These are phyloP conservation scores for Caenorhabditis angaria DNA, from an alignment of 2,888 invertebrate genomes.

Conservation along the genomic window DNA sequence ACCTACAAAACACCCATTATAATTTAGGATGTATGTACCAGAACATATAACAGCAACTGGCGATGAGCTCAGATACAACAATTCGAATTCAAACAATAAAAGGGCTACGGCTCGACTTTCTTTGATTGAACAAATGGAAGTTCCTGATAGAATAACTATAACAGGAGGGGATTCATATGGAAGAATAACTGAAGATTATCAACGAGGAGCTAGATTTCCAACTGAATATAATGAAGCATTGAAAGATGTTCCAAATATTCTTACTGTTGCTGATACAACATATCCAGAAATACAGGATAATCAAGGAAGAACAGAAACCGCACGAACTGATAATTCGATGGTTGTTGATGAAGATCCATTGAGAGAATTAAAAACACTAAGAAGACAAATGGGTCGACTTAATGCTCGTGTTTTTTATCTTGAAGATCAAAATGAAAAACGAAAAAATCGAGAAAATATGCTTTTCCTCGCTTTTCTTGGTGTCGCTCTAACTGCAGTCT, in stretches of 20 bases:
- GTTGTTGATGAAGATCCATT: constrained; percentile 44
- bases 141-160: constrained; percentile 37
- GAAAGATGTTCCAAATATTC: constrained; percentile 33
- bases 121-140: constrained; percentile 44
- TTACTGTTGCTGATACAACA: constrained; percentile 35
- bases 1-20: too few relatives aligned
- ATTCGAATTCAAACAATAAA: constrained; percentile 2
- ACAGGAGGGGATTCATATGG: constrained; percentile 36
- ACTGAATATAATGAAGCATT: constrained; percentile 19
- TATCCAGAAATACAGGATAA: constrained; percentile 30
- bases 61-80: constrained; percentile 26
- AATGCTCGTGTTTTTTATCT: constrained; percentile 28
- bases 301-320: constrained; percentile 27
- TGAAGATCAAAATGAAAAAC: constrained; percentile 32
- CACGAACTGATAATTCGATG: constrained; percentile 39
- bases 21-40: constrained; percentile 30
- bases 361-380: constrained; percentile 34
- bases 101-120: constrained; percentile 26
- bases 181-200: constrained; percentile 30
- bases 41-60: constrained; percentile 43
- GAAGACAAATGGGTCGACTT: constrained; percentile 30
- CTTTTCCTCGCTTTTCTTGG: constrained; percentile 28
- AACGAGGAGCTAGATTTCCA: constrained; percentile 18
- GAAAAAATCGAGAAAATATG: constrained; percentile 22
- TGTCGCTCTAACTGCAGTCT: constrained; percentile 25